These are phyloP conservation scores for Iguana delicatissima DNA, from an alignment of 2,797 vertebrate species.

Conservation along the genomic window DNA sequence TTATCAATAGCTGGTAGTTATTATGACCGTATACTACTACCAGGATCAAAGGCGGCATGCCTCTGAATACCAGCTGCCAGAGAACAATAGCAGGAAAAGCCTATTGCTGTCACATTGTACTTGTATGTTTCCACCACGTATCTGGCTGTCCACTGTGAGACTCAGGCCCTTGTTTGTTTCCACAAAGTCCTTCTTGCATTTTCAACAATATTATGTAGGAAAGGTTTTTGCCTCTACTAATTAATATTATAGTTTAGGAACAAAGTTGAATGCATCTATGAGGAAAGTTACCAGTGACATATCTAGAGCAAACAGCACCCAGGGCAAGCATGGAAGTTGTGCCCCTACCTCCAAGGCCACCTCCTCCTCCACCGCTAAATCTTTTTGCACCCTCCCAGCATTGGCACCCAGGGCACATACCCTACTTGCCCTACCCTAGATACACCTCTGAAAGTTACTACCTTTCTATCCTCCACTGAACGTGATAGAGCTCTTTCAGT, in stretches of 20 bases:
- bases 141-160: background rate
- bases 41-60: background rate
- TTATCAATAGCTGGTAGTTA: background rate
- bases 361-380: too few species aligned
- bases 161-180: background rate
- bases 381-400: too few species aligned
- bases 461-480: background rate
- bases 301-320: too few species aligned
- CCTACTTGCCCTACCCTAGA: too few species aligned
- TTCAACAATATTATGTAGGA: background rate
- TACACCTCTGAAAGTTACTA: background rate
- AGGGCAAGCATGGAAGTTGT: too few species aligned
- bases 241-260: background rate
- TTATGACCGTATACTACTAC: too few species aligned
- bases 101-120: background rate
- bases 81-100: background rate
- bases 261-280: background rate
- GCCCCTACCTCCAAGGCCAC: too few species aligned
- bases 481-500: too few species aligned
- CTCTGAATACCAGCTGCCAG: background rate
- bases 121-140: too few species aligned
- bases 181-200: background rate
- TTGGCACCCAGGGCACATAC: too few species aligned
- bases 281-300: background rate
- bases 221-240: background rate